These are phyloP conservation scores for Oligia fasciuncula DNA, from an alignment of 2,888 invertebrate species.

Conservation along the genomic window DNA sequence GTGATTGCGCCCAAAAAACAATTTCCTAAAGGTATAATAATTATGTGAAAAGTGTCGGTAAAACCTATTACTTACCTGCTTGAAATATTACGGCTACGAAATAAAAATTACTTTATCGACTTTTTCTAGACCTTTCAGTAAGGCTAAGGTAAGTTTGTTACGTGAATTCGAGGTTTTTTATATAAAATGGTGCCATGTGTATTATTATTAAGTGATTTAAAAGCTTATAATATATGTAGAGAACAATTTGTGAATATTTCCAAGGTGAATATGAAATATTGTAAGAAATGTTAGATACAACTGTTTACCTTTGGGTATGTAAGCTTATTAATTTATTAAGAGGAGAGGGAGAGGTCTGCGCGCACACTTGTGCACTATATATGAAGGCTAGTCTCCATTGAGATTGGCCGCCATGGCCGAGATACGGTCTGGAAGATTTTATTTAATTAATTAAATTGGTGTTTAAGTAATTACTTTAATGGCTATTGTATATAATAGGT, in stretches of 20 bases:
- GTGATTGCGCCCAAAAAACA: constrained; percentile 54
- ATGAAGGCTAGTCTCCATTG: no score
- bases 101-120: constrained; percentile 31
- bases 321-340: not conserved
- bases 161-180: constrained; percentile 15
- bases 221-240: not conserved
- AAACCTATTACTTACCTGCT: constrained; percentile 2
- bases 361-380: no score
- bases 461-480: not conserved
- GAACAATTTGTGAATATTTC: not conserved
- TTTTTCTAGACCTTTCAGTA: constrained; percentile 21
- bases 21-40: constrained; percentile 51
- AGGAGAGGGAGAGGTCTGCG: no score
- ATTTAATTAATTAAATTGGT: not conserved
- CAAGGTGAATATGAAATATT: not conserved
- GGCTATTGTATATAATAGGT: not conserved
- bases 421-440: no score
- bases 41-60: not conserved
- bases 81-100: constrained; percentile 17
- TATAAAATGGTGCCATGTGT: not conserved
- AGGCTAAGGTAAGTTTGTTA: constrained; percentile 18
- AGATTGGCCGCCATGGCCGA: no score
- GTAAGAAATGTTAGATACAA: no score
- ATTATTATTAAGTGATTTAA: not conserved
- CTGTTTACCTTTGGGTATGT: not conserved